Percentiles rank a stretch among this genome's conserved stretches.
Conservation (phyloP, 2,888 invertebrate species). For the Onthophagus sagittarius region DNA sequence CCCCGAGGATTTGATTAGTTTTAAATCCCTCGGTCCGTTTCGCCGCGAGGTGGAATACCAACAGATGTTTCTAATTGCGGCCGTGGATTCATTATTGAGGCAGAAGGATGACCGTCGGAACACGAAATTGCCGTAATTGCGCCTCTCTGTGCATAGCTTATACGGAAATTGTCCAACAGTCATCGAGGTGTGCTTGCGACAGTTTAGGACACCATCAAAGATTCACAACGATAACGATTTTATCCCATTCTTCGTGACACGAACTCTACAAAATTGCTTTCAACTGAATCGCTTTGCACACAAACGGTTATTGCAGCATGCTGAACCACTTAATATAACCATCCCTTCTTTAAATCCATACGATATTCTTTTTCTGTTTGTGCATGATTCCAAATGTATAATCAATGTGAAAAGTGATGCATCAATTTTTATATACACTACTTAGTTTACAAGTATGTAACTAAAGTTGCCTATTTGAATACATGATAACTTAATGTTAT, state of each 20-base stretch:
- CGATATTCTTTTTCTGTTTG: too few relatives aligned
- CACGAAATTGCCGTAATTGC: background rate
- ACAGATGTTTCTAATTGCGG: conserved; percentile 1
- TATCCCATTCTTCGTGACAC: background rate
- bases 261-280: background rate
- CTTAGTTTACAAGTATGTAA: too few relatives aligned
- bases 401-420: too few relatives aligned
- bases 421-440: too few relatives aligned
- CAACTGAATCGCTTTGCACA: background rate
- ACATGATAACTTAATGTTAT: too few relatives aligned
- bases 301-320: background rate
- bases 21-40: background rate
- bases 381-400: too few relatives aligned
- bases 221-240: background rate
- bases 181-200: background rate
- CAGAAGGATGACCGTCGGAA: background rate
- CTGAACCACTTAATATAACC: too few relatives aligned
- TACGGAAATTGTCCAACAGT: background rate
- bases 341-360: too few relatives aligned
- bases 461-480: too few relatives aligned
- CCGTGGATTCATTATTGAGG: background rate
- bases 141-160: background rate
- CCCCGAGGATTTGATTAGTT: conserved; percentile 2
- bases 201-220: background rate
- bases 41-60: background rate